Evolutionary conservation across 1,140 invertebrate species (phyloP), one percentile per base, ranked within the genome.

Genomic region (Episyrphus balteatus): DNA sequence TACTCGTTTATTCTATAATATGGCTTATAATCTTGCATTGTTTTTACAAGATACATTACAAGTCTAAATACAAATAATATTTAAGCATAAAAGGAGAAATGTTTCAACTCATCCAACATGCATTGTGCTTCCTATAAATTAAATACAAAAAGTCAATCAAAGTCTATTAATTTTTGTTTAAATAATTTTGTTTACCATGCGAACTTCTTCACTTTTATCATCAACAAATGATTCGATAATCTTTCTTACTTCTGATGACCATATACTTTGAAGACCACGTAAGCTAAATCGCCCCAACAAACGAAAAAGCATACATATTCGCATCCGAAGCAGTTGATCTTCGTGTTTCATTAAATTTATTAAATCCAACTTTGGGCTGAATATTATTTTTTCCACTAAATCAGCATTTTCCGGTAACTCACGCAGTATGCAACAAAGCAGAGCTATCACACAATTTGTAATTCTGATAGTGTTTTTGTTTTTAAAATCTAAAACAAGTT

Each of bases 361-460:
- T 37, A 86, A 70, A 48, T 79, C 73, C 15, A 83, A 72, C 7
- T 62, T 64, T 5, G 70, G 48, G 47, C 73, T 70, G 38, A 81
- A 75, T 1, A 86, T 59, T 46, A 89, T 78, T 52, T 78, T 78
- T 56, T 86, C 83, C 0, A 89, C 78, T 1, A 88, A 71, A 47
- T 81, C 79, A 0, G 77, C 76, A 58, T 87, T 84, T 58, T 86
- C 82, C 0, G 86, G 83, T 8, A 82, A 65, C 43, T 79, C 79
- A 51, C 84, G 75, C 8, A 90, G 57, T n/a, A 88, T 74, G 12
- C 83, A 83, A 55, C 78, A 83, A 8, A 90, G 70, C 31, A 88
- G 75, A 0, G 84, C 60, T 15, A 68, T 21, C 36, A 68, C 54
- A 78, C 10, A 88, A 54, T 26, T 84, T 64, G 63, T 86, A 79